Evolutionary conservation across 30 jellyfish, hydroid and myxozoan species (phyloP).

Genomic region (Hydractinia echinata): DNA sequence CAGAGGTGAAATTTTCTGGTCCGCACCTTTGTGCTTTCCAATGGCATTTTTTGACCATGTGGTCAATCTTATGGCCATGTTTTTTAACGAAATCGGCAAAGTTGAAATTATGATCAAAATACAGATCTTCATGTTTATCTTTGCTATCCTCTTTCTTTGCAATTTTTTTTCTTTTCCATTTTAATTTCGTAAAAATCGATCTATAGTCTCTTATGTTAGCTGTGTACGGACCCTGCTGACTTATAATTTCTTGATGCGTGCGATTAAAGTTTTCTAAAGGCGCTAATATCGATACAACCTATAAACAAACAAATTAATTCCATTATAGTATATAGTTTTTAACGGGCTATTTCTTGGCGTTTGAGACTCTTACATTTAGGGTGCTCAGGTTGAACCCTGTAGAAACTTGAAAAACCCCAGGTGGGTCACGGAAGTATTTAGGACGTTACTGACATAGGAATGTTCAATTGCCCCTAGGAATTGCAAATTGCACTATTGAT

Average conservation of each 20-base stretch:
- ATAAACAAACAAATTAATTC: neutral
- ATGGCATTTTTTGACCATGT: slow-evolving; percentile 46
- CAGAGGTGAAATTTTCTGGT: slow-evolving; percentile 40
- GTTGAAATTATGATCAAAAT: slow-evolving; percentile 25
- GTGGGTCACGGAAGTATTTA: too few relatives aligned
- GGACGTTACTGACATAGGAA: too few relatives aligned
- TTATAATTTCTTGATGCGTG: slow-evolving; percentile 33
- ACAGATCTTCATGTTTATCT: slow-evolving; percentile 18
- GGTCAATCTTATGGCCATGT: slow-evolving; percentile 40
- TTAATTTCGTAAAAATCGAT: slow-evolving; percentile 8
- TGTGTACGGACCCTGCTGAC: slow-evolving; percentile 31
- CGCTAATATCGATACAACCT: slow-evolving; percentile 40
- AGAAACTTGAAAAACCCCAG: too few relatives aligned
- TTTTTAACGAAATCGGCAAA: slow-evolving; percentile 38
- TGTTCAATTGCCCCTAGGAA: too few relatives aligned
- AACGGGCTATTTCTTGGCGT: too few relatives aligned
- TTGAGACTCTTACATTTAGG: too few relatives aligned
- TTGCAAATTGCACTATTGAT: too few relatives aligned
- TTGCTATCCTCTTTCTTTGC: slow-evolving; percentile 1
- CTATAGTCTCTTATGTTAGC: slow-evolving; percentile 44
- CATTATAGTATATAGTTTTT: too few relatives aligned
- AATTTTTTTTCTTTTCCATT: slow-evolving; percentile 28
- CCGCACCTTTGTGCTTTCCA: slow-evolving; percentile 58
- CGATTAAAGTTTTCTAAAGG: slow-evolving; percentile 27
- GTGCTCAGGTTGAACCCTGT: too few relatives aligned